Evolutionary conservation across 2,888 invertebrate species (phyloP).

Genomic region (Sesamia inferens): DNA sequence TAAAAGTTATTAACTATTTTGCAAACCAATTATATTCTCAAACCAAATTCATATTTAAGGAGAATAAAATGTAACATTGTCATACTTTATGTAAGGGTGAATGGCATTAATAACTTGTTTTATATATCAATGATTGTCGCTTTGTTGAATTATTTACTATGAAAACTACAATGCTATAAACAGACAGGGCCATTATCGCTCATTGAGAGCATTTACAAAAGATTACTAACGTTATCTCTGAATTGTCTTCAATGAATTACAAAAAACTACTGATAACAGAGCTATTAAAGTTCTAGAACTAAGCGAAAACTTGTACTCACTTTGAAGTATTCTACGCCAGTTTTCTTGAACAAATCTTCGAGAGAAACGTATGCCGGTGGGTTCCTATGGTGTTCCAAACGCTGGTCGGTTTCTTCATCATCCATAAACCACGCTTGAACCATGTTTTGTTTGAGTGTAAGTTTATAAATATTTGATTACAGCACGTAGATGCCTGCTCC

Average conservation of each 20-base stretch:
- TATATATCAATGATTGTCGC: no score
- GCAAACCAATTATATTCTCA: no score
- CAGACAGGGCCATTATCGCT: neutral
- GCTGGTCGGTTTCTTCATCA: conserved; percentile 92
- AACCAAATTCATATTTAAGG: no score
- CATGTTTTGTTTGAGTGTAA: conserved; percentile 90
- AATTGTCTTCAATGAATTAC: conserved; percentile 9
- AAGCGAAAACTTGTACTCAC: conserved; percentile 86
- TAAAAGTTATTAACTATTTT: no score
- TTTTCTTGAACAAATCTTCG: conserved; percentile 91
- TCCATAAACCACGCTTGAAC: conserved; percentile 97
- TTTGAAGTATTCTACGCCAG: conserved; percentile 97
- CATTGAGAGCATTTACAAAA: conserved; percentile 2
- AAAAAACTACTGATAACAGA: conserved; percentile 46
- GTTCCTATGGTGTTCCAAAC: conserved; percentile 94
- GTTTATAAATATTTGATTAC: conserved; percentile 1
- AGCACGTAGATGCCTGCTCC: neutral
- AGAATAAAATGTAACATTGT: no score
- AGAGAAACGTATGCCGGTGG: conserved; percentile 93
- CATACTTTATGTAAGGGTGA: no score
- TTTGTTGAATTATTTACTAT: no score
- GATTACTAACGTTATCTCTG: conserved; percentile 36
- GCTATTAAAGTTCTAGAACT: conserved; percentile 8
- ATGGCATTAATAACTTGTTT: no score
- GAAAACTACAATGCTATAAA: no score